Base-by-base conservation (phyloP, 2,797 vertebrate genomes). In the Cossypha caffra region DNA sequence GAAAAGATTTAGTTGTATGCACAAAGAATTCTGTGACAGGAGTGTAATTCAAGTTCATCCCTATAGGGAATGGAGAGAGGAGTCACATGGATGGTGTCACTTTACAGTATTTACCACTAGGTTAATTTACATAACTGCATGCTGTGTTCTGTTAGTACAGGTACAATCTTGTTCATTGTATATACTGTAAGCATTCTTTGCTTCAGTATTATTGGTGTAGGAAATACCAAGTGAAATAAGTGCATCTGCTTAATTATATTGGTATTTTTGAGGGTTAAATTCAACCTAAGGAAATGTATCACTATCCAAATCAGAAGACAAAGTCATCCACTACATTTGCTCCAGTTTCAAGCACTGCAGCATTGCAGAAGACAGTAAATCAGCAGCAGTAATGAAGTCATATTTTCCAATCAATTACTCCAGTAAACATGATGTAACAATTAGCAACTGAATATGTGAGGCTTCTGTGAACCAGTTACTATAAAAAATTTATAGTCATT, bases 351-450 rank as follows among this genome's bases (percentile, higher is more conserved):
- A 84, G 66, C 24, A 59, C 37, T 67, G 77, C 51, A 79, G 24
- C 37, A 17, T 4, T 92, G 78, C 31, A 86, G 51, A 93, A 64
- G 7, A 52, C 33, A 54, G 16, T 69, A 90, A 93, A 63, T 79
- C 71, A 92, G 55, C 43, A 87, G 55, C 40, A 79, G 66, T 43
- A 82, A 87, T 89, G 72, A 82, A 91, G 75, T 73, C 2, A 42
- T 62, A 89, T 93, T 93, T 91, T 92, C 84, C 78, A 91, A 85
- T 77, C 72, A 91, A 91, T 87, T 95, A 91, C 78, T 83, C 26
- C 52, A 35, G 57, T 71, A 95, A 92, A 88, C 64, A 64, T 4
- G 4, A 38, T 59, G 21, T 55, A 82, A 87, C 71, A 87, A 86
- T 86, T 79, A 91, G 19, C 2, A 1, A 67, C 52, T 26, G 20